Evolutionary conservation across 2,888 invertebrate species (phyloP).

Genomic region (Poecilobothrus nobilitatus): DNA sequence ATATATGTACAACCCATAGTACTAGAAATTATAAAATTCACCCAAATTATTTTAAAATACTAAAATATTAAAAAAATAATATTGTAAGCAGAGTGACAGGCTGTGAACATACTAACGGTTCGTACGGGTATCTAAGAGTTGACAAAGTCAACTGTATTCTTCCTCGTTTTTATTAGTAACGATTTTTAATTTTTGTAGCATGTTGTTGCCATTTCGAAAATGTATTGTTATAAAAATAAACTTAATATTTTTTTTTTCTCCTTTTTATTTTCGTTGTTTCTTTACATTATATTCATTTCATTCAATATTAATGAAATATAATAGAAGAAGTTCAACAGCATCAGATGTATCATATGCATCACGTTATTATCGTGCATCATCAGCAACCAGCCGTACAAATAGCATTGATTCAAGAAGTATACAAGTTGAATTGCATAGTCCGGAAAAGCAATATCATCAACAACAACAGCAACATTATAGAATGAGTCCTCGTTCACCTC

Average conservation of each 20-base stretch:
- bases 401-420: conserved; percentile 41
- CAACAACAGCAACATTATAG: neutral
- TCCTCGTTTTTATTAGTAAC: neutral
- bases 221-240: too few species aligned
- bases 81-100: too few species aligned
- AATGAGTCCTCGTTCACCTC: conserved; percentile 28
- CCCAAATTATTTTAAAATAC: too few species aligned
- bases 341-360: conserved; percentile 42
- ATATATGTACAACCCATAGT: too few species aligned
- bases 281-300: conserved; percentile 3
- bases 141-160: too few species aligned
- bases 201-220: too few species aligned
- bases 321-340: conserved; percentile 37
- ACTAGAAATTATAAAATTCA: too few species aligned
- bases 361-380: conserved; percentile 38
- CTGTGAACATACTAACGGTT: too few species aligned
- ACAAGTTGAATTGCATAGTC: conserved; percentile 42
- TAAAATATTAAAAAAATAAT: too few species aligned
- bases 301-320: neutral
- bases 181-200: neutral
- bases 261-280: too few species aligned
- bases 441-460: conserved; percentile 34
- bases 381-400: conserved; percentile 38
- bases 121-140: too few species aligned
- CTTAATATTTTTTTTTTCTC: neutral